Base-by-base conservation (phyloP, 2,888 invertebrate species). In the Drosophila anceps region DNA sequence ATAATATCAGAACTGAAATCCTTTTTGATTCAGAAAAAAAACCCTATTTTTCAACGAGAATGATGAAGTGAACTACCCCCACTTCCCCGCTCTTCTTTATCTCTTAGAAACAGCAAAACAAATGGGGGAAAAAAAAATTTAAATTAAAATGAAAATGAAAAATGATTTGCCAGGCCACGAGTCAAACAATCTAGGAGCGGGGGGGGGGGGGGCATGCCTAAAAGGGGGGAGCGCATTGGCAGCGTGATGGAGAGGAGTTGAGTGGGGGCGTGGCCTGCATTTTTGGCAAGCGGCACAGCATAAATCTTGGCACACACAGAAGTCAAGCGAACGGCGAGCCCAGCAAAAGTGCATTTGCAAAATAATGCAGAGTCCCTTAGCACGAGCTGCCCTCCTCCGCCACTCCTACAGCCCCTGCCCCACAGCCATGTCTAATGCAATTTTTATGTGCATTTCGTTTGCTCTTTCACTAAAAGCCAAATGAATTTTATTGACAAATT, bases 401-500 rank as follows among this genome's bases (percentile, higher is more conserved):
- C 15, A 15, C 20, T 7, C 0, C 24, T 18, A 33, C 29, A 4
- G 24, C 29, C n/a, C 1, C 43, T 6, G 9, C 9, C 6, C 10
- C 18, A 48, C 7, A n/a, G 13, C 24, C 2, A 7, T 33, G 35
- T 46, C 72, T 79, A 76, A 76, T 82, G 80, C 80, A 82, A 75
- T 75, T 79, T 74, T 63, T 66, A 63, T 71, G 59, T 70, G 54
- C 29, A 55, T 61, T 55, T 51, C 55, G 54, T 63, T 60, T 58
- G 72, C 76, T 72, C 84, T 72, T 65, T 76, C 77, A 71, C 79
- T 87, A 89, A 89, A 84, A 88, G 84, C 84, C 87, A 67, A 92
- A 92, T 91, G 92, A 84, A 85, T 92, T 91, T 88, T 91, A 92
- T 91, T 91, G 91, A 91, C 91, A 92, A 84, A 91, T 91, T 91